Evolutionary conservation across 2,888 invertebrate genomes (phyloP).

Genomic region (Diadegma fenestrale): DNA sequence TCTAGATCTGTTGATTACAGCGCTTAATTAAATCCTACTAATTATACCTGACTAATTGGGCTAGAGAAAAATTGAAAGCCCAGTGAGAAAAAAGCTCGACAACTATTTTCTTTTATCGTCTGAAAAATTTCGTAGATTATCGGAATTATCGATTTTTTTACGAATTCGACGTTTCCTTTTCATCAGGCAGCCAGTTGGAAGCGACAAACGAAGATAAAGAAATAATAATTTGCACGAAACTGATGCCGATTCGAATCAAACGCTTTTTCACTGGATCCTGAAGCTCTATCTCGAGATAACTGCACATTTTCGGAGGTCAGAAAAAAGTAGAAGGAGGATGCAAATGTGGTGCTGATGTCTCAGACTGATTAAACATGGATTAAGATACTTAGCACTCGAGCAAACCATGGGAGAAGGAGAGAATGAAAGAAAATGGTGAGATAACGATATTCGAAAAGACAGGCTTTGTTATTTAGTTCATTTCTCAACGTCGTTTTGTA

Average conservation of each 20-base stretch:
- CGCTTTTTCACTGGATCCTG: no score
- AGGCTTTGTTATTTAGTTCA: constrained; percentile 41
- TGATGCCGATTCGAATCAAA: not conserved
- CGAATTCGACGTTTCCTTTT: not conserved
- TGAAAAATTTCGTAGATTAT: not conserved
- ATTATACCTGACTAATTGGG: not conserved
- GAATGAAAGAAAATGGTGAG: constrained; percentile 14
- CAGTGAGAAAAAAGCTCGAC: not conserved
- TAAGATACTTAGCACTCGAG: constrained; percentile 8
- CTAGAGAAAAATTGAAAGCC: not conserved
- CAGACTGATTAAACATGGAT: constrained; percentile 6
- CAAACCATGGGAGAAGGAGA: not conserved
- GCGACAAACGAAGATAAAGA: not conserved
- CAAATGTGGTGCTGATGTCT: constrained; percentile 7
- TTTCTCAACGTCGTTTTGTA: not conserved
- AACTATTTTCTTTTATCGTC: not conserved
- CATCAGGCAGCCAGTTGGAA: not conserved
- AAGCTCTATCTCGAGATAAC: not conserved
- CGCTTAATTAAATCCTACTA: not conserved
- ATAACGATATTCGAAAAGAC: constrained; percentile 43
- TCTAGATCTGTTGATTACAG: not conserved
- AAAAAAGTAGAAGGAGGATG: not conserved
- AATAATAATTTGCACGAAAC: not conserved
- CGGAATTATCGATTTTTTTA: not conserved
- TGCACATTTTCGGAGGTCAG: not conserved